Base-by-base conservation (phyloP, 2,888 invertebrate genomes). In the Chydorus sphaericus region DNA sequence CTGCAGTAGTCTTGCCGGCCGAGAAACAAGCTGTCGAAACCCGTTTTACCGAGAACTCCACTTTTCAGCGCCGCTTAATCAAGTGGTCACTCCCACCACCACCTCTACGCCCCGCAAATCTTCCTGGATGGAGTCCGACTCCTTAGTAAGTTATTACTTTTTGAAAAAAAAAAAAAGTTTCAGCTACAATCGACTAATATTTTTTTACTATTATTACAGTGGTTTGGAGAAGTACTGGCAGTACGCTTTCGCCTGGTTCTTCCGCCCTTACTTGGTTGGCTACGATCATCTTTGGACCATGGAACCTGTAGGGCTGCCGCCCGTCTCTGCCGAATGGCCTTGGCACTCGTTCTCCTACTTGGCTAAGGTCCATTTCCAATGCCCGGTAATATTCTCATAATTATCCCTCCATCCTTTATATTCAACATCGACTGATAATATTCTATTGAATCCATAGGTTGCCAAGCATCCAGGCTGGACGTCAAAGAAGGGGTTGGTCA, bases 401-500 rank as follows among this genome's bases (percentile, higher is more conserved):
- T n/a, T n/a, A n/a, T n/a, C n/a, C n/a, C n/a, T n/a, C n/a, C n/a
- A n/a, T 44, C 4, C 7, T 14, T 4, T 38, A 10, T 23, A 5
- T 44, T 26, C 5, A 4, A 3, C 11, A 20, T 23, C 39, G 14
- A 1, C 28, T 26, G 23, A 33, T 14, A 3, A 44, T 44, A 14
- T 23, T 14, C n/a, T 5, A 23, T 38, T 4, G 18, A 16, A 39
- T 8, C 23, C 2, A 26, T 44, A 20, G 23, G 14, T 39, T 39
- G 16, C 2, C 58, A 70, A 70, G 16, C 70, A 72, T 59, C n/a
- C n/a, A n/a, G 71, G 71, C 2, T 73, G 73, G 73, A 73, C 73
- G 3, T 71, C 71, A 4, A 73, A 73, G 73, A 73, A 72, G 61
- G 73, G 73, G 0, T 63, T 71, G n/a, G 70, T 72, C 1, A 66